Evolutionary conservation across 1,140 invertebrate species (phyloP), one percentile per base, ranked within the genome.

Genomic region (Oryctes rhinoceros): DNA sequence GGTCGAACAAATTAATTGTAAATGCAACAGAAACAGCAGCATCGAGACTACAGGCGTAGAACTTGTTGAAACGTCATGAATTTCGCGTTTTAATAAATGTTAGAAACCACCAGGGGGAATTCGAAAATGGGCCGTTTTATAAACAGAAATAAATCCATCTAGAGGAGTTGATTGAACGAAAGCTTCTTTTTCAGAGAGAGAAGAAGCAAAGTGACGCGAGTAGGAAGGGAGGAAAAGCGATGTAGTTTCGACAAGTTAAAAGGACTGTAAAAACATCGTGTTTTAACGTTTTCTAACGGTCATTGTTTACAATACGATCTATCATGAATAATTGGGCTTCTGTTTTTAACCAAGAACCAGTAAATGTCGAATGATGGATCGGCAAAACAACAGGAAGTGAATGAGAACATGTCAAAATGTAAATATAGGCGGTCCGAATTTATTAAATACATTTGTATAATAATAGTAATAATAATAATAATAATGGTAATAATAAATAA

Each of bases 231-330:
- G 7, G 47, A 48, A 48, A 15, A 15, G 47, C 13, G 47, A 15
- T 48, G 47, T 48, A 48, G 47, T 48, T 48, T 10, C 47, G 47
- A 48, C 47, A 48, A 53, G 49, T 53, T 53, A 53, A 53, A 53
- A 53, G 49, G 49, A 53, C 49, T 53, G 9, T 53, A 53, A 53
- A 53, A 53, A 53, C n/a, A 53, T 53, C 49, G 49, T 18, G 13
- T 53, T 53, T 53, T 53, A 53, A 13, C 13, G 13, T 53, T 53
- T 53, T 53, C 49, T 53, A 53, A 53, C 49, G 49, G 49, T 53
- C 49, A 53, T 53, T 53, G 49, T 53, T 53, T 53, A 53, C 49
- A 53, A 53, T 53, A 53, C 49, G 49, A 53, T 53, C 49, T 53
- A 53, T 53, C 49, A 53, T 53, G 49, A 53, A 53, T 53, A 53